Evolutionary conservation across 64 coral and sea anemone genomes (phyloP), one percentile per base, ranked within the genome.

Genomic region (Astreopora myriophthalma): DNA sequence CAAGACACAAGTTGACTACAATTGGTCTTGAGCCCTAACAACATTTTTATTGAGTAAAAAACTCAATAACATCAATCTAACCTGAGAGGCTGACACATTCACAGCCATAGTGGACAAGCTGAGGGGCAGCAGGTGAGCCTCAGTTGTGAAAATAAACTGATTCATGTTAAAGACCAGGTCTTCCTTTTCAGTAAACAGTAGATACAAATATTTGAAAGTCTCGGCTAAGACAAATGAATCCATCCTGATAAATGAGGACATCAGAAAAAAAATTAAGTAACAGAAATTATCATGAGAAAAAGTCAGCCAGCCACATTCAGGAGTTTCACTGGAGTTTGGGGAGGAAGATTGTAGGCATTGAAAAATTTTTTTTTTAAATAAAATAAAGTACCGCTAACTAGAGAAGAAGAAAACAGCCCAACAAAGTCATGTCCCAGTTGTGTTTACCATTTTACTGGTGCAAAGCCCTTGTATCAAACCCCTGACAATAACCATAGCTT

Each of bases 191-290:
- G 92, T 91, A 38, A 98, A 98, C 74, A 98, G 68, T 46, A 98
- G 76, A 46, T 91, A 98, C 35, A 98, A 76, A 60, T 98, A 98
- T 64, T 98, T 98, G 88, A 98, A 98, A 12, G 95, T 98, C 74
- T 98, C 95, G 25, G 95, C 95, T 22, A 98, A 67, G 14, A 98
- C 95, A 94, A 98, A 98, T 1, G 95, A 98, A 61, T 98, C 95
- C 95, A 98, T 98, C 84, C 95, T 98, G 52, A 30, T 13, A 34
- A 42, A 37, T 38, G 11, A 31, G 33, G 8, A 4, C 16, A 38
- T 39, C 16, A 25, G 0, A 70, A 71, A 6, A 85, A 8, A 25
- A 27, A 68, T 39, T 40, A 34, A 62, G 0, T 32, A 11, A 31
- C 3, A 25, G 11, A 44, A 40, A 36, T 12, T 42, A 48, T 79